A percentile compares a stretch with the other conserved stretches of the same genome.
Evolutionary conservation across 2,113 vertebrate species (phyloP).

Genomic region (Lophotis ruficrista): DNA sequence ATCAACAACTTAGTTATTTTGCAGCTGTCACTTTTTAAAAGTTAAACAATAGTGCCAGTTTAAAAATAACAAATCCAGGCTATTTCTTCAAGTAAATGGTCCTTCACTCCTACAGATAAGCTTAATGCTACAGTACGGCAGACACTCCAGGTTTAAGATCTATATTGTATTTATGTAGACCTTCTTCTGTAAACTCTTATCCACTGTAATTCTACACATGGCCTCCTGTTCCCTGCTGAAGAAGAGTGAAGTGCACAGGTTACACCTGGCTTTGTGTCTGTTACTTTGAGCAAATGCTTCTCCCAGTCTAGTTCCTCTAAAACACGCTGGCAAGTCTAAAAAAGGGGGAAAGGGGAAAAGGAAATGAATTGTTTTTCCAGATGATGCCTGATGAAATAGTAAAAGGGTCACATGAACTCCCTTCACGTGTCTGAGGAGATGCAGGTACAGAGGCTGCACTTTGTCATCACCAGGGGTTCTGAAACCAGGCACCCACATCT

Average conservation of each 20-base stretch:
- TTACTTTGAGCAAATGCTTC: not conserved
- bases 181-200: not conserved
- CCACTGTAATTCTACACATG: fast-evolving
- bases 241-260: not conserved
- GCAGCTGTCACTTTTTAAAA: not conserved
- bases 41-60: not conserved
- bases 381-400: not conserved
- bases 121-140: not conserved
- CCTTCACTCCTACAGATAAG: not conserved
- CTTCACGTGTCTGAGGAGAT: not conserved
- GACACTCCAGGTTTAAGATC: not conserved
- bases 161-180: not conserved
- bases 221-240: not conserved
- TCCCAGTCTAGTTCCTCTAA: not conserved
- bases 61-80: not conserved
- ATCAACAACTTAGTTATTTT: not conserved
- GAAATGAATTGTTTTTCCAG: not conserved
- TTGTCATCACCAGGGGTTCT: fast-evolving
- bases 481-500: fast-evolving
- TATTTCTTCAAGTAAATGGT: not conserved
- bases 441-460: not conserved
- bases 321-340: not conserved
- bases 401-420: not conserved
- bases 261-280: not conserved
- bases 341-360: not conserved